Evolutionary conservation across 2,797 vertebrate genomes (phyloP).

Genomic region (Hydrolagus colliei): DNA sequence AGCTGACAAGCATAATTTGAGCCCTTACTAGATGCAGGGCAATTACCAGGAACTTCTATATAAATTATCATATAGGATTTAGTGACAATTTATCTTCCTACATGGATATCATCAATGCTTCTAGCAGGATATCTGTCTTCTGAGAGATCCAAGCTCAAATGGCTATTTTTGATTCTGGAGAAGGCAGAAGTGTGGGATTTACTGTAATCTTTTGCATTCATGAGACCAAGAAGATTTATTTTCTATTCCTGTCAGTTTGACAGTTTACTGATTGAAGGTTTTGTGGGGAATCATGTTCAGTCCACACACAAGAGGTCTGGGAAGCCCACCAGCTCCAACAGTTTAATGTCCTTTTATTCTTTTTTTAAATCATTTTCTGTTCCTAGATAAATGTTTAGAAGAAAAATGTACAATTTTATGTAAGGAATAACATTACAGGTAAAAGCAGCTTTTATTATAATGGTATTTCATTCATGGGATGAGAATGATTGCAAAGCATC

Average conservation of each 20-base stretch:
- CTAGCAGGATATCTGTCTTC: too few species aligned
- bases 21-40: too few species aligned
- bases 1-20: too few species aligned
- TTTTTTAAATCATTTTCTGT: neutral
- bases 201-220: neutral
- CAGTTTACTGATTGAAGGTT: neutral
- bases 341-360: neutral
- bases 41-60: too few species aligned
- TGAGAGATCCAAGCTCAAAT: conserved; percentile 1
- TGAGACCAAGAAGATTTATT: neutral
- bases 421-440: neutral
- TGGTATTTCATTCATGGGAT: neutral
- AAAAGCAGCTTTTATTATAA: neutral
- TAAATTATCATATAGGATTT: neutral
- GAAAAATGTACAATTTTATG: neutral
- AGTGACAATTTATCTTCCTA: neutral
- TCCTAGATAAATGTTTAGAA: neutral
- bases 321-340: neutral
- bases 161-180: neutral
- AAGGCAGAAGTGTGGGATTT: neutral
- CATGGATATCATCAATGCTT: neutral
- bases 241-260: neutral
- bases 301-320: neutral
- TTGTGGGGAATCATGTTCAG: conserved; percentile 1
- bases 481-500: too few species aligned